Conservation (phyloP, 2,113 vertebrate genomes). For the Silurus meridionalis region DNA sequence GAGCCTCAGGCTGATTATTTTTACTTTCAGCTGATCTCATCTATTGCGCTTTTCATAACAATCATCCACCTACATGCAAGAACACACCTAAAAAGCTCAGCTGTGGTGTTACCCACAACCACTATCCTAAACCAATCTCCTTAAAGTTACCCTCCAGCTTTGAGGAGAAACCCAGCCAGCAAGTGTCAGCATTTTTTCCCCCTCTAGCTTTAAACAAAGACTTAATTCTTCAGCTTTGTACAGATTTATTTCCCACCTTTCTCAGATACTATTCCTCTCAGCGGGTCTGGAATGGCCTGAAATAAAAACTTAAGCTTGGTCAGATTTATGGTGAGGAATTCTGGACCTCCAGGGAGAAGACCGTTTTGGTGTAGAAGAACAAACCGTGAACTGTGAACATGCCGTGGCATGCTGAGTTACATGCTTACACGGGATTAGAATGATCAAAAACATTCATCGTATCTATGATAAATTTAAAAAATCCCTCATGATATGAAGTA, state of each 20-base stretch:
- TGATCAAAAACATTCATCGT: conserved; percentile 53
- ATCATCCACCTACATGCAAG: neutral
- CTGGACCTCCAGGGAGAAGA: conserved; percentile 30
- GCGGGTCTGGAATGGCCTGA: conserved; percentile 47
- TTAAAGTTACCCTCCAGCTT: conserved; percentile 26
- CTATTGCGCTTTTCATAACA: conserved; percentile 1
- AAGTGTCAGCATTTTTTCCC: conserved; percentile 30
- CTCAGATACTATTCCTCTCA: conserved; percentile 35
- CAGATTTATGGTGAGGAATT: conserved; percentile 56
- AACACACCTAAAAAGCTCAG: conserved; percentile 17
- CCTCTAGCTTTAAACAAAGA: conserved; percentile 59
- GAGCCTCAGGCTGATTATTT: neutral
- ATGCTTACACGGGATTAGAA: conserved; percentile 38
- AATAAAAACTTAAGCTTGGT: conserved; percentile 54
- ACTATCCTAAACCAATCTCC: conserved; percentile 44
- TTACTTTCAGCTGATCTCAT: neutral
- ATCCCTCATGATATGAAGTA: neutral
- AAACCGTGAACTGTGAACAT: conserved; percentile 28
- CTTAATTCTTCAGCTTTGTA: conserved; percentile 46
- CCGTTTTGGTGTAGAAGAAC: conserved; percentile 9
- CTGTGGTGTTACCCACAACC: conserved; percentile 9
- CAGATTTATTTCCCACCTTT: conserved; percentile 26
- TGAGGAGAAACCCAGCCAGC: conserved; percentile 34
- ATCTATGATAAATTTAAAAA: neutral
- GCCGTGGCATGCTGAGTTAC: neutral